phyloP scores from a whole-genome alignment of 2,113 vertebrate species.

The Prionailurus viverrinus region DNA sequence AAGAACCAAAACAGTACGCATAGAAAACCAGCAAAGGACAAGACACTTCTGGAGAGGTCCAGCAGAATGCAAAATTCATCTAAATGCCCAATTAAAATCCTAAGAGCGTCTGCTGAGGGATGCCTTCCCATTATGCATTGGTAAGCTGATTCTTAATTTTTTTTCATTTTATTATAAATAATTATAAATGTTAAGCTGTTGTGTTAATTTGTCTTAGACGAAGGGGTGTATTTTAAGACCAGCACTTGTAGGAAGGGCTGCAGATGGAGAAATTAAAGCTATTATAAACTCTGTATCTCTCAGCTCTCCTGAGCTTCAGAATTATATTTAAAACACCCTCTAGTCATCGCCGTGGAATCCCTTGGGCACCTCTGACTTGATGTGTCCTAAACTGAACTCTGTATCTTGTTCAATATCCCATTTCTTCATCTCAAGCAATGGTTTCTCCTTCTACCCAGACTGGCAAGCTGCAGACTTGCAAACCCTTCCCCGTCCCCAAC shows the following conservation, averaged over 20 bases:
- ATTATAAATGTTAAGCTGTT: background rate
- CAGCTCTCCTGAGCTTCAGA: constrained; percentile 12
- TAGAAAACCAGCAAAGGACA: background rate
- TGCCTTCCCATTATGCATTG: background rate
- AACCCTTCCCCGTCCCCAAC: background rate
- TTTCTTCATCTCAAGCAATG: constrained; percentile 5
- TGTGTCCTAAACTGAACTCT: constrained; percentile 64
- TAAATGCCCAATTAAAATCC: background rate
- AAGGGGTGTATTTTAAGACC: constrained; percentile 26
- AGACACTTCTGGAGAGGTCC: background rate
- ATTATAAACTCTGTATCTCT: background rate
- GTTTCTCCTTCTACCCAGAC: constrained; percentile 3
- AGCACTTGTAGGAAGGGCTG: background rate
- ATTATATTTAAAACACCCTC: constrained; percentile 49
- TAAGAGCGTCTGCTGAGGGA: background rate
- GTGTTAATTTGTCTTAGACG: background rate
- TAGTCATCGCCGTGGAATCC: constrained; percentile 4
- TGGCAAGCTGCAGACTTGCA: background rate
- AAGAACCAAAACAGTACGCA: background rate
- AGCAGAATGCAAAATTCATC: background rate
- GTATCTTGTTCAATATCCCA: background rate
- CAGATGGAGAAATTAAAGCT: background rate
- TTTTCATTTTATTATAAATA: constrained; percentile 6
- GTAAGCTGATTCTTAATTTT: background rate
- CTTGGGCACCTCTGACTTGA: constrained; percentile 2